These are phyloP conservation scores for Corythornis cristatus DNA, from an alignment of 2,113 vertebrate species.

Conservation along the genomic window DNA sequence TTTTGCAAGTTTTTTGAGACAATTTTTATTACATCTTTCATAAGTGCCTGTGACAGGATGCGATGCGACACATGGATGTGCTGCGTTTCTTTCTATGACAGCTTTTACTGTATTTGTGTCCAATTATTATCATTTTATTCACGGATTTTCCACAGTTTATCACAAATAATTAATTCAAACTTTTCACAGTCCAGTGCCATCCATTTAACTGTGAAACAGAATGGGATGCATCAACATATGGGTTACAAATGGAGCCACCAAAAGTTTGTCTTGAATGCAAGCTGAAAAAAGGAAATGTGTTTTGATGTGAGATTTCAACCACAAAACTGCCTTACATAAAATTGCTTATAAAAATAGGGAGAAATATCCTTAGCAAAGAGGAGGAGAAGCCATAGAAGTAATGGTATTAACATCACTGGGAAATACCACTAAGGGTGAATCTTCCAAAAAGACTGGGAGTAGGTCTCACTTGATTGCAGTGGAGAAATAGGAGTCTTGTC, in stretches of 20 bases:
- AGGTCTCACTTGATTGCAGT: not conserved
- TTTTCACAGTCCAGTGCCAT: slow-evolving; percentile 56
- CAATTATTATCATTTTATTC: slow-evolving; percentile 69
- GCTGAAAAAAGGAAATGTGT: slow-evolving; percentile 56
- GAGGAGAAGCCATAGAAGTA: not conserved
- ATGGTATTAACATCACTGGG: not conserved
- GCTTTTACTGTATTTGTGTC: slow-evolving; percentile 63
- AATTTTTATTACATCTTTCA: slow-evolving; percentile 79
- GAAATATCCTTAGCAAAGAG: not conserved
- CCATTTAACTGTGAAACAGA: slow-evolving; percentile 63
- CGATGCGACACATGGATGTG: slow-evolving; percentile 71
- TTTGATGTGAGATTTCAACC: slow-evolving; percentile 60
- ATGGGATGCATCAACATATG: slow-evolving; percentile 60
- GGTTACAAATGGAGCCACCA: slow-evolving; percentile 64
- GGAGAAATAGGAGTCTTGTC: not conserved
- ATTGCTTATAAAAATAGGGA: not conserved
- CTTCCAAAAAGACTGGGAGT: not conserved
- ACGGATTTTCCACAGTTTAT: slow-evolving; percentile 60
- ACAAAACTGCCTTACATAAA: slow-evolving; percentile 34
- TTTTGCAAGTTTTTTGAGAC: slow-evolving; percentile 67
- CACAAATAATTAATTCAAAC: slow-evolving; percentile 63
- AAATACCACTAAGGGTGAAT: not conserved
- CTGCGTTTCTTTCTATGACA: slow-evolving; percentile 69
- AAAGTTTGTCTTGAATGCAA: slow-evolving; percentile 65
- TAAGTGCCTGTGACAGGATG: slow-evolving; percentile 79